Conservation (phyloP, 2,888 invertebrate species). For the Cistogaster globosa region DNA sequence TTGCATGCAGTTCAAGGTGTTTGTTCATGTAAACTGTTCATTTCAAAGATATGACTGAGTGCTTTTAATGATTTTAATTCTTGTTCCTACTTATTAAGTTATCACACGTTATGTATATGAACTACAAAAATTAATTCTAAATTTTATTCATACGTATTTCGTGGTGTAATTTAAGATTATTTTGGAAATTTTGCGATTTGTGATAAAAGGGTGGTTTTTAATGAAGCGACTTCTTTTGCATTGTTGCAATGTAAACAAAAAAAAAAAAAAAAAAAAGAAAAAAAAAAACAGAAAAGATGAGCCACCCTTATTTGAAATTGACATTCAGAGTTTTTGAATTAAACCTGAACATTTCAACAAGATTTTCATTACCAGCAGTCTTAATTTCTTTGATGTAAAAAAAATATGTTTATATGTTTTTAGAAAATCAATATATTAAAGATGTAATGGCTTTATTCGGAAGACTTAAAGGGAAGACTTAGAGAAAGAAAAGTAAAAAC, state of each 20-base stretch:
- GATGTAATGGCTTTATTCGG: constrained; percentile 20
- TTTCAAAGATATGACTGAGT: constrained; percentile 44
- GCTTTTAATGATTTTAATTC: constrained; percentile 23
- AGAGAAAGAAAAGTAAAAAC: no score
- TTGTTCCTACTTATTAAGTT: constrained; percentile 32
- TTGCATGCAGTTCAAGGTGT: constrained; percentile 44
- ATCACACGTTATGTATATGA: constrained; percentile 21
- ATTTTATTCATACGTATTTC: constrained; percentile 22
- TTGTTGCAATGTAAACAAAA: constrained; percentile 22
- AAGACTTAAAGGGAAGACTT: constrained; percentile 4
- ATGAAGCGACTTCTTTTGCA: neutral
- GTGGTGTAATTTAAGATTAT: constrained; percentile 1
- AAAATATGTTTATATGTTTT: constrained; percentile 3
- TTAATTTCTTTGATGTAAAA: constrained; percentile 40
- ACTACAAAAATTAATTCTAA: neutral
- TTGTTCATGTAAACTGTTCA: constrained; percentile 58
- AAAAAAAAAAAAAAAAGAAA: neutral
- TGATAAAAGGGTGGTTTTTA: constrained; percentile 49
- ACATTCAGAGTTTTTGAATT: constrained; percentile 33
- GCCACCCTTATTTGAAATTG: constrained; percentile 45
- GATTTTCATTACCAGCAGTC: constrained; percentile 45
- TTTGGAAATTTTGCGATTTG: constrained; percentile 41
- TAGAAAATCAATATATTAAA: constrained; percentile 53
- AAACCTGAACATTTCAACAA: constrained; percentile 44
- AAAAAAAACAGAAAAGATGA: neutral